These are phyloP conservation scores for Chauna torquata DNA, from an alignment of 2,113 vertebrate species.

Conservation along the genomic window DNA sequence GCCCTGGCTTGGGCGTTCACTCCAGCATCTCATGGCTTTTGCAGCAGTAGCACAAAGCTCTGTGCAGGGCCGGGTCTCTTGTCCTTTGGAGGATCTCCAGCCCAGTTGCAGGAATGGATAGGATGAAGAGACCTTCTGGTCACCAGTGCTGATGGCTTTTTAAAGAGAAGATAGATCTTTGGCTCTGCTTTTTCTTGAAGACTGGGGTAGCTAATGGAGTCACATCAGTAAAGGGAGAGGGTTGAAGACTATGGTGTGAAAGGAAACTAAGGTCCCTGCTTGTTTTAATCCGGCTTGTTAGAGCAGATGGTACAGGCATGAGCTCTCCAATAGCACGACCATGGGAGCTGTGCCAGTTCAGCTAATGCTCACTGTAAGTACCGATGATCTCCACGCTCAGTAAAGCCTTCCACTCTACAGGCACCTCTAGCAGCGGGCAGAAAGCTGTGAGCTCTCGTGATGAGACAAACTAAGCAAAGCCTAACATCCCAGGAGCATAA, in stretches of 20 bases:
- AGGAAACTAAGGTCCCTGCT: background rate
- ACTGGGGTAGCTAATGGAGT: too few relatives aligned
- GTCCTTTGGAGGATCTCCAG: background rate
- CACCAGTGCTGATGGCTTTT: background rate
- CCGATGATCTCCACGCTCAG: too few relatives aligned
- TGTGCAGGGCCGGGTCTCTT: background rate
- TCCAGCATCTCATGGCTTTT: background rate
- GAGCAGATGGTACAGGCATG: background rate
- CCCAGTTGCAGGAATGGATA: background rate
- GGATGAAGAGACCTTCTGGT: background rate
- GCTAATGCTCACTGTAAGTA: background rate
- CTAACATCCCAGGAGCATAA: background rate
- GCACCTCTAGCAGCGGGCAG: background rate
- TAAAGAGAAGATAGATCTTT: background rate
- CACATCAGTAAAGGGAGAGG: background rate
- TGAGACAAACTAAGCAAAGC: background rate
- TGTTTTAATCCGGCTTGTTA: background rate
- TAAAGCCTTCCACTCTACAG: background rate
- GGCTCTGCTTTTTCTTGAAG: too few relatives aligned
- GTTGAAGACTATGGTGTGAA: background rate
- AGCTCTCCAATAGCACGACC: background rate
- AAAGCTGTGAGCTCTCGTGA: background rate
- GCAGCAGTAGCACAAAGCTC: background rate
- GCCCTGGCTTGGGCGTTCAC: background rate
- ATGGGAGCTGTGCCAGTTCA: background rate